Evolutionary conservation across 2,113 vertebrate species (phyloP).

Genomic region (Cromileptes altivelis): DNA sequence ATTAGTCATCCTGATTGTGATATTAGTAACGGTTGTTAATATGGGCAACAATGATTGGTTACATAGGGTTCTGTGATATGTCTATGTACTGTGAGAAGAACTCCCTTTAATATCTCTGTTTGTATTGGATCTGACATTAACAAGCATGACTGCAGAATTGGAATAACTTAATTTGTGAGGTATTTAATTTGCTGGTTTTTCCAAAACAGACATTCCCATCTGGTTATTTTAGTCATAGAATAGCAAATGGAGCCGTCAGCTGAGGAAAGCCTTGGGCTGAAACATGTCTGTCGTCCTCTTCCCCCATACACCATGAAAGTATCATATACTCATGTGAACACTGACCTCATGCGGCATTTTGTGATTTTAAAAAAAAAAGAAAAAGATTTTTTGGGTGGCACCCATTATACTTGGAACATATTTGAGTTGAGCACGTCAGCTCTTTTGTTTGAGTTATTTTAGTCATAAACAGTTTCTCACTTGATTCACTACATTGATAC

Average conservation of each 20-base stretch:
- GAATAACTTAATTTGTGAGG: not conserved
- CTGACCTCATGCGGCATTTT: no score
- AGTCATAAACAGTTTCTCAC: not conserved
- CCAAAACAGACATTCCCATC: not conserved
- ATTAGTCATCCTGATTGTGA: not conserved
- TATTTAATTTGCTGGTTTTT: not conserved
- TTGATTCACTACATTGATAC: not conserved
- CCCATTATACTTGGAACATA: no score
- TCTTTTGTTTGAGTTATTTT: not conserved
- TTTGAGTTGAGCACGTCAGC: no score
- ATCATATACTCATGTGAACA: no score
- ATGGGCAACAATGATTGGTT: not conserved
- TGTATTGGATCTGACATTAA: not conserved
- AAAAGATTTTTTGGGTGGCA: no score
- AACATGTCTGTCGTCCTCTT: no score
- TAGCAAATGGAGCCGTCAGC: no score
- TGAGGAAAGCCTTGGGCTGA: no score
- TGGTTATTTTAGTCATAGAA: not conserved
- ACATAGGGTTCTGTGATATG: not conserved
- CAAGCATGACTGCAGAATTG: not conserved
- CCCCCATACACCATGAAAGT: no score
- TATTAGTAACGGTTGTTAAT: not conserved
- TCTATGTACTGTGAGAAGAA: not conserved
- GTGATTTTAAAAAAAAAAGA: no score
- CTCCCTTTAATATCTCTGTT: not conserved